phyloP scores from a whole-genome alignment of 2,888 invertebrate species.

The Diogma glabrata region DNA sequence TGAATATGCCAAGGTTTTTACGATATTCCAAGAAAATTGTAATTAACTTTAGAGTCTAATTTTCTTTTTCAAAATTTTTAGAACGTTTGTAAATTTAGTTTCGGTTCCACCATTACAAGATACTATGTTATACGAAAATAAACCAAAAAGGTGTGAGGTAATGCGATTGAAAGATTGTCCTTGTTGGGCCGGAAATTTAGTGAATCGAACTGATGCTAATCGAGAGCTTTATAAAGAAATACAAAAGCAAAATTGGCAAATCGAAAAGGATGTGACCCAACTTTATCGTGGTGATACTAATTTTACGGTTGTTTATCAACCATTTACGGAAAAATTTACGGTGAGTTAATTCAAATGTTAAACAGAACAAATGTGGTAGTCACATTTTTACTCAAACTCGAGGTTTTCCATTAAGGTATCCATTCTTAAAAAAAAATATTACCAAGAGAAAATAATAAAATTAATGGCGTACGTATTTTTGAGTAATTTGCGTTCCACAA shows the following conservation, averaged over 20 bases:
- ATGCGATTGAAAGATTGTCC: conserved; percentile 18
- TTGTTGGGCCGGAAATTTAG: conserved; percentile 21
- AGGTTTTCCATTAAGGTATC: too few relatives aligned
- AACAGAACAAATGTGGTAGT: too few relatives aligned
- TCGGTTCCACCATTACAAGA: conserved; percentile 26
- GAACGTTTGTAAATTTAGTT: conserved; percentile 40
- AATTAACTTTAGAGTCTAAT: not conserved
- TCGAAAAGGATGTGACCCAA: conserved; percentile 4
- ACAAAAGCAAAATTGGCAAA: not conserved
- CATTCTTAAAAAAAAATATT: too few relatives aligned
- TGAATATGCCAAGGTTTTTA: conserved; percentile 44
- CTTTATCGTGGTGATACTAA: conserved; percentile 26
- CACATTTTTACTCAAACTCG: too few relatives aligned
- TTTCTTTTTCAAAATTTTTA: conserved; percentile 13
- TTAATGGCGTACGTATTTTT: too few relatives aligned
- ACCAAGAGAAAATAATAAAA: too few relatives aligned
- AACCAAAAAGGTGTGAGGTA: conserved; percentile 12
- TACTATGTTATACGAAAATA: conserved; percentile 2
- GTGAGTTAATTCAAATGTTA: too few relatives aligned
- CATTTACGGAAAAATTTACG: conserved; percentile 27
- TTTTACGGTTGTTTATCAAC: conserved; percentile 45
- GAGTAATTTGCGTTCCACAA: too few relatives aligned
- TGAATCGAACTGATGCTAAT: conserved; percentile 19
- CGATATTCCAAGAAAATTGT: conserved; percentile 25
- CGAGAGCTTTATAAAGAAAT: conserved; percentile 11